These are phyloP conservation scores for Ploceus nigricollis DNA, from an alignment of 2,113 vertebrate genomes.

Conservation along the genomic window DNA sequence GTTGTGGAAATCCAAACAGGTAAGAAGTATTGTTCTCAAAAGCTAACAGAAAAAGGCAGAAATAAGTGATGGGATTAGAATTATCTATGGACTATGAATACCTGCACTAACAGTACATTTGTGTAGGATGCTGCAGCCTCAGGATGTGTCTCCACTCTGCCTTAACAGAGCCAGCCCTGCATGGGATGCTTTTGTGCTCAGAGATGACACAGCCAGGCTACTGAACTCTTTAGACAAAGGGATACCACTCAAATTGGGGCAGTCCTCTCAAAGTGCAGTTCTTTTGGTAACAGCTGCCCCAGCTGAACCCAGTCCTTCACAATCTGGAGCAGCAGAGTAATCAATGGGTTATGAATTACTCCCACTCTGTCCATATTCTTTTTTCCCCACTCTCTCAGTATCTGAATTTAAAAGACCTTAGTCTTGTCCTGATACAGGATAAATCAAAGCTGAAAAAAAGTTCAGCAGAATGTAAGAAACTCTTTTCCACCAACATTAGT, in stretches of 20 bases:
- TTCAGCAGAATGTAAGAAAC: background rate
- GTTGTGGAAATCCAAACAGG: background rate
- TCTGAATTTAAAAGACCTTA: background rate
- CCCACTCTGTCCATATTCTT: background rate
- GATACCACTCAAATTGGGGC: background rate
- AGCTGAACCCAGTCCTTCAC: background rate
- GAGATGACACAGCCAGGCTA: background rate
- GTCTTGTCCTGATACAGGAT: background rate
- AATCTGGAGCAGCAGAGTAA: background rate
- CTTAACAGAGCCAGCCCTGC: background rate
- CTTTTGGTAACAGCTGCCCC: background rate
- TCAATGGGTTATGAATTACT: background rate
- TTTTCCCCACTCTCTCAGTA: background rate
- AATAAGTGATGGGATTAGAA: background rate
- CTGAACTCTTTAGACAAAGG: background rate
- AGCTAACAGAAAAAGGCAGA: background rate
- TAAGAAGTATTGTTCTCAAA: background rate
- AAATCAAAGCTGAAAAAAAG: background rate
- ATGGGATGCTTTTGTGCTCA: background rate
- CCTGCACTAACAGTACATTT: background rate
- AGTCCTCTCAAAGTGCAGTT: background rate
- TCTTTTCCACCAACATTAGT: background rate
- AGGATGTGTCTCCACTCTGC: background rate
- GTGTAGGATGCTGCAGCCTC: background rate
- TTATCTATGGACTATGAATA: background rate